Percentiles rank a stretch among this genome's conserved stretches.
Conservation (phyloP, 2,797 vertebrate species). For the Schizothorax lantsangensis region DNA sequence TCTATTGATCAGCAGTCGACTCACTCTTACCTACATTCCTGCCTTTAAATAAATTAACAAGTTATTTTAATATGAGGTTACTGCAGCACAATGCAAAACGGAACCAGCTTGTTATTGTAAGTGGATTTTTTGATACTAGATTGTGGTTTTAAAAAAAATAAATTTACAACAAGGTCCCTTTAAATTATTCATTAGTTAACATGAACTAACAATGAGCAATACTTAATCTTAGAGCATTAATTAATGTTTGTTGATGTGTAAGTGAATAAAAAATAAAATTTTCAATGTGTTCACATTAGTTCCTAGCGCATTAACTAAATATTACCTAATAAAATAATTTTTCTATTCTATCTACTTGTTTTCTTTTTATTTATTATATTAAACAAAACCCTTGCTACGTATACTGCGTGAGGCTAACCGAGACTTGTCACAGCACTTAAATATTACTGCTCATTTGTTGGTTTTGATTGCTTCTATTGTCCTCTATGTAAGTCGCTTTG, state of each 20-base stretch:
- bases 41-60: constrained; percentile 47
- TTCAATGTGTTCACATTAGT: background rate
- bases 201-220: background rate
- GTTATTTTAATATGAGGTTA: constrained; percentile 37
- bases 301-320: background rate
- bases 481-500: too few relatives aligned
- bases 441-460: too few relatives aligned
- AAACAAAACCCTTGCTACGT: too few relatives aligned
- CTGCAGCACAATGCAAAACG: background rate
- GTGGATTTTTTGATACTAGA: background rate
- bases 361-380: background rate
- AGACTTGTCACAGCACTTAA: too few relatives aligned
- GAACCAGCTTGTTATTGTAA: background rate
- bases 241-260: background rate
- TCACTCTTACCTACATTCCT: constrained; percentile 21
- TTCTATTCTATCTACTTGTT: too few relatives aligned
- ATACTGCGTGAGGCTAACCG: too few relatives aligned
- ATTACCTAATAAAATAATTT: background rate
- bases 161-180: background rate
- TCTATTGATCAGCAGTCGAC: constrained; percentile 49
- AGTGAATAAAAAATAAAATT: background rate
- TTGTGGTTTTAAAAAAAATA: background rate
- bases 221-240: background rate
- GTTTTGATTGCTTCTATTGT: too few relatives aligned
- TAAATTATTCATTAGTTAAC: background rate